phyloP scores from a whole-genome alignment of 1,140 invertebrate species.

The Bombyx mori region ASM3026992v2 NC_085117.1:18046501-18047000 shows the following conservation, averaged over 20 bases:
- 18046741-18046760: slow-evolving; percentile 93
- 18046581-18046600: slow-evolving; percentile 85
- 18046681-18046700: slow-evolving; percentile 71
- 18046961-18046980: too few relatives aligned
- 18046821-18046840: slow-evolving; percentile 89
- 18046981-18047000: too few relatives aligned
- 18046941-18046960: too few relatives aligned
- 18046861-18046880: too few relatives aligned
- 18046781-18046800: slow-evolving; percentile 88
- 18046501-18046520: slow-evolving; percentile 87
- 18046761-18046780: slow-evolving; percentile 91
- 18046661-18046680: too few relatives aligned
- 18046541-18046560: slow-evolving; percentile 90
- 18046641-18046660: not conserved
- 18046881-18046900: too few relatives aligned
- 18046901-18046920: too few relatives aligned
- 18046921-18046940: too few relatives aligned
- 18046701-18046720: slow-evolving; percentile 93
- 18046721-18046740: slow-evolving; percentile 92
- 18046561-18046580: slow-evolving; percentile 85
- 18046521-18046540: slow-evolving; percentile 95
- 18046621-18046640: slow-evolving; percentile 19
- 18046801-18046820: slow-evolving; percentile 87
- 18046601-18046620: slow-evolving; percentile 88
- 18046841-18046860: slow-evolving; percentile 37